Conservation (phyloP, 2,888 invertebrate species). For the Brachyopa scutellaris region DNA sequence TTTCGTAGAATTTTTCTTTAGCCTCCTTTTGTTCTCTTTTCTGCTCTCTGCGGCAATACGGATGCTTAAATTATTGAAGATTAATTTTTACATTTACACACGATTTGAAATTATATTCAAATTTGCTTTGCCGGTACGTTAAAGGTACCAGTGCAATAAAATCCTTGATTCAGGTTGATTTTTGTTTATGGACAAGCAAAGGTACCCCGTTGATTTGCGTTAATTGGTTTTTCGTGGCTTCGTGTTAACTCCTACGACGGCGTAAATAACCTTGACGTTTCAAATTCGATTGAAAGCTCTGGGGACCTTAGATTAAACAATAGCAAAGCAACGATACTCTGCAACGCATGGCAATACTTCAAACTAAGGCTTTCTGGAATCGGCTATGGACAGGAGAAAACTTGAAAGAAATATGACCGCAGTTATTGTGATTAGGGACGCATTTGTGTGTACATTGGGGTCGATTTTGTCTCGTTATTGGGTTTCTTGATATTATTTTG, state of each 20-base stretch:
- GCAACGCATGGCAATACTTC: no score
- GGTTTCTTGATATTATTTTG: constrained; percentile 35
- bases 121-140: not conserved
- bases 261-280: constrained; percentile 14
- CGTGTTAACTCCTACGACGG: constrained; percentile 18
- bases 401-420: not conserved
- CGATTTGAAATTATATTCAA: constrained; percentile 27
- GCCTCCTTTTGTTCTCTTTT: not conserved
- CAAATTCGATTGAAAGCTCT: constrained; percentile 16
- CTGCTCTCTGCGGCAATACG: no score
- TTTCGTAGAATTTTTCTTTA: constrained; percentile 20
- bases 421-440: constrained; percentile 20
- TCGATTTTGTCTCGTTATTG: constrained; percentile 46
- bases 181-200: no score
- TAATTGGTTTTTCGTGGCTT: constrained; percentile 49
- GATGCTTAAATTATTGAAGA: constrained; percentile 12
- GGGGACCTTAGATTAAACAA: constrained; percentile 42
- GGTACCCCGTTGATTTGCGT: constrained; percentile 38
- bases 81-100: constrained; percentile 44
- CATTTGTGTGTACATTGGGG: not conserved
- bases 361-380: no score
- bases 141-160: no score
- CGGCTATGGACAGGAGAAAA: not conserved
- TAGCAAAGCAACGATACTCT: not conserved
- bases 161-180: no score